phyloP scores from a whole-genome alignment of 2,888 invertebrate species.

The Orthosia gothica region DNA sequence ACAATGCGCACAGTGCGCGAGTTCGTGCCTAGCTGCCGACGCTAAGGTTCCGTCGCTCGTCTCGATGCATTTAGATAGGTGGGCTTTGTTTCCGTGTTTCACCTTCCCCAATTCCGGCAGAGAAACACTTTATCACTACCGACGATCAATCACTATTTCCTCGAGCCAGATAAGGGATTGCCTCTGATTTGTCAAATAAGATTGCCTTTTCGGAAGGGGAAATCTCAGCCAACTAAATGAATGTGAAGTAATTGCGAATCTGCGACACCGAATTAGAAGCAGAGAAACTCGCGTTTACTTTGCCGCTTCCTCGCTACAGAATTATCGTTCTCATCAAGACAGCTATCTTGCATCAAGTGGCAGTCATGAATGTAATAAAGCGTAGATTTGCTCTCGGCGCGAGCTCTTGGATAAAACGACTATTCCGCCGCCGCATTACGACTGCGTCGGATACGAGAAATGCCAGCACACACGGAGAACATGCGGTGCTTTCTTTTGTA shows the following conservation, averaged over 20 bases:
- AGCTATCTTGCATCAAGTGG: conserved; percentile 70
- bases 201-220: conserved; percentile 74
- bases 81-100: conserved; percentile 80
- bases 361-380: conserved; percentile 67
- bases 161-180: conserved; percentile 71
- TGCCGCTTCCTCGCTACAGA: conserved; percentile 67
- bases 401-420: conserved; percentile 68
- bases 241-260: conserved; percentile 73
- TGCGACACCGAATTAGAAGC: conserved; percentile 69
- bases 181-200: conserved; percentile 74
- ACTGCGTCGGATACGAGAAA: conserved; percentile 63
- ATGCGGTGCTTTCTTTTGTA: conserved; percentile 66
- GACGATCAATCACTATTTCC: conserved; percentile 79
- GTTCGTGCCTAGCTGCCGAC: conserved; percentile 68
- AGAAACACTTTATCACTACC: conserved; percentile 77
- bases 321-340: conserved; percentile 74
- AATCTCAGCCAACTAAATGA: conserved; percentile 70
- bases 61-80: conserved; percentile 82
- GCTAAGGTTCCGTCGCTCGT: conserved; percentile 72
- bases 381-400: conserved; percentile 70
- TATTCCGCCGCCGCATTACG: conserved; percentile 66
- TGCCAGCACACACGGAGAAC: conserved; percentile 58
- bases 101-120: conserved; percentile 76
- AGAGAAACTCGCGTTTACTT: conserved; percentile 67
- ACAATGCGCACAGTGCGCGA: conserved; percentile 75